Evolutionary conservation across 2,888 invertebrate genomes (phyloP).

Genomic region (Oscheius sp.): DNA sequence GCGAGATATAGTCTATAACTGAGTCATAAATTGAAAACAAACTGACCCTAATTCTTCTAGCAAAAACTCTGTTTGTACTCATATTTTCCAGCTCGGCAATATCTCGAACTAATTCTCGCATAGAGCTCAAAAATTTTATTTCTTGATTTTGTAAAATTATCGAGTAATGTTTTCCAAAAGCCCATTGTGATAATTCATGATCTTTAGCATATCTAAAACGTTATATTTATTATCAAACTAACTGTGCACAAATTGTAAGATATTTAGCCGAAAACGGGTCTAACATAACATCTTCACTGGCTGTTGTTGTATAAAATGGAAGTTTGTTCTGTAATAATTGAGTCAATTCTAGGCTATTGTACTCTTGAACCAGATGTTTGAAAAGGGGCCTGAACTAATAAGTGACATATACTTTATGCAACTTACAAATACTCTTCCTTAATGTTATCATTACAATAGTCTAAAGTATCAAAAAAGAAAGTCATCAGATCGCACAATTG

Average conservation of each 20-base stretch:
- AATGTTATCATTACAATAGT: not conserved
- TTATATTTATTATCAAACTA: not conserved
- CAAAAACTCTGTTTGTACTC: not conserved
- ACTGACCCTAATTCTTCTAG: conserved; percentile 8
- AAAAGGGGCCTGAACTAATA: not conserved
- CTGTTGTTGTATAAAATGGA: not conserved
- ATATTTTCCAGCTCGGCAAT: not conserved
- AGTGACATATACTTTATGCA: not conserved
- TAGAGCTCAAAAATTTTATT: conserved; percentile 2
- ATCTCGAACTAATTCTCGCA: conserved; percentile 6
- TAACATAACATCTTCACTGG: not conserved
- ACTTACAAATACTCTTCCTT: conserved; percentile 13
- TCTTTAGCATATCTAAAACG: conserved; percentile 6
- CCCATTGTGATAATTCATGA: conserved; percentile 2
- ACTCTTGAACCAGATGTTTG: not conserved
- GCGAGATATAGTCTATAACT: not conserved
- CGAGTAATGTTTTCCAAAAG: conserved; percentile 13
- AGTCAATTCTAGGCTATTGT: not conserved
- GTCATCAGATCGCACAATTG: not conserved
- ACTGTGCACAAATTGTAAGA: conserved; percentile 10
- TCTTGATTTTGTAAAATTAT: conserved; percentile 14
- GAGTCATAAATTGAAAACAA: not conserved
- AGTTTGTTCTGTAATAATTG: not conserved
- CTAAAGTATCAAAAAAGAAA: conserved; percentile 3
- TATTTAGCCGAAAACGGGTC: conserved; percentile 8